Percentiles rank a stretch among this genome's conserved stretches.
phyloP scores from a whole-genome alignment of 2,888 invertebrate species.

The Teinopalpus imperialis region DNA sequence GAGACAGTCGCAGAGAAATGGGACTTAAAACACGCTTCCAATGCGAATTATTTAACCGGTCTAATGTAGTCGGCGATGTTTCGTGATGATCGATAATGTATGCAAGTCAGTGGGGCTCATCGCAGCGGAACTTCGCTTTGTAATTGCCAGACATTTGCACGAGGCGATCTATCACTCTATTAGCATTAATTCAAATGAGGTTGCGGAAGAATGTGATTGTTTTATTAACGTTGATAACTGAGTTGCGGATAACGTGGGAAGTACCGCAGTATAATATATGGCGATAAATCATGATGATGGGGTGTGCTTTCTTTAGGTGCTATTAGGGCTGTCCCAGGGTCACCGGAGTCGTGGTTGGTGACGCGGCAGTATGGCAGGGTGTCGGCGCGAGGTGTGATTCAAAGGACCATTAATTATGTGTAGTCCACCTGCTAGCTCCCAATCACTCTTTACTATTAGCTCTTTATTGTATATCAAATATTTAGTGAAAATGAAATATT shows the following conservation, averaged over 20 bases:
- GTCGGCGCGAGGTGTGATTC: slow-evolving; percentile 32
- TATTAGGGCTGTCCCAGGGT: slow-evolving; percentile 6
- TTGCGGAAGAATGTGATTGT: slow-evolving; percentile 55
- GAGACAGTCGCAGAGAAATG: slow-evolving; percentile 50
- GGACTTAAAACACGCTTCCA: slow-evolving; percentile 57
- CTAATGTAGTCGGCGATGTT: slow-evolving; percentile 38
- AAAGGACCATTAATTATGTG: slow-evolving; percentile 57
- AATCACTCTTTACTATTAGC: slow-evolving; percentile 31
- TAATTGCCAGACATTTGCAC: slow-evolving; percentile 49
- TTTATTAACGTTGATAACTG: slow-evolving; percentile 37
- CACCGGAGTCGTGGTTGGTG: slow-evolving; percentile 26
- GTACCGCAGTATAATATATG: slow-evolving; percentile 35
- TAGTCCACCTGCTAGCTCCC: slow-evolving; percentile 55
- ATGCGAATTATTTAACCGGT: slow-evolving; percentile 56
- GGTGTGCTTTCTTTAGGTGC: slow-evolving; percentile 19
- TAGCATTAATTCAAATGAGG: slow-evolving; percentile 42
- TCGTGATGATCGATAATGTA: slow-evolving; percentile 59
- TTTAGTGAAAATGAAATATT: too few species aligned
- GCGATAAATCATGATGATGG: slow-evolving; percentile 28
- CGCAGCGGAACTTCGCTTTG: slow-evolving; percentile 50
- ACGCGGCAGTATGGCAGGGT: neutral
- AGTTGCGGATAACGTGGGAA: slow-evolving; percentile 33
- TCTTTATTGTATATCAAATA: too few species aligned
- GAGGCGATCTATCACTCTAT: slow-evolving; percentile 52
- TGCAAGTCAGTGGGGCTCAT: slow-evolving; percentile 49